Conservation (phyloP, 1,140 invertebrate genomes). For the Drosophila parvula region DNA sequence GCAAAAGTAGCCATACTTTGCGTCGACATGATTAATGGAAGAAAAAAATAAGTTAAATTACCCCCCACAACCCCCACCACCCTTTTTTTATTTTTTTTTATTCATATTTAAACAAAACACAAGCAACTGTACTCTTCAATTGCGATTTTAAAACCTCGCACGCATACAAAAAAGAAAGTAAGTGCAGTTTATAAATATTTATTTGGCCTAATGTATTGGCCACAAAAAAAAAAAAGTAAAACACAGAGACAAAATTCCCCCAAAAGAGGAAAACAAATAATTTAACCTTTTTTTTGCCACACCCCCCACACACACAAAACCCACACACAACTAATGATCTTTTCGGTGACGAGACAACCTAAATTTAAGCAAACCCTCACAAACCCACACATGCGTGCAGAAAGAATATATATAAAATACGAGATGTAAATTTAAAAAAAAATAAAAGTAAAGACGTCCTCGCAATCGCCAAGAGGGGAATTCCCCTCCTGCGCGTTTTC, state of each 20-base stretch:
- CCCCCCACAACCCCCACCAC: background rate
- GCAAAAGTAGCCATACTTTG: background rate
- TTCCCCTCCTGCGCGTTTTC: conserved; percentile 5
- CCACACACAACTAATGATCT: conserved; percentile 37
- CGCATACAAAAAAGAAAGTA: conserved; percentile 20
- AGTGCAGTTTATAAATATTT: conserved; percentile 54
- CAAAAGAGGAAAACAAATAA: conserved; percentile 2
- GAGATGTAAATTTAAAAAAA: conserved; percentile 53
- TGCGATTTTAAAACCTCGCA: conserved; percentile 18
- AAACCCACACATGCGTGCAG: conserved; percentile 14
- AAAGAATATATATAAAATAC: conserved; percentile 53
- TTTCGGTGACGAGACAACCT: conserved; percentile 50
- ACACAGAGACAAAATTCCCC: background rate
- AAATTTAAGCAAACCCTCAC: conserved; percentile 41
- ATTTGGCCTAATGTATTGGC: conserved; percentile 36
- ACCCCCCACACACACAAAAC: conserved; percentile 13
- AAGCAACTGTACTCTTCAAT: conserved; percentile 9
- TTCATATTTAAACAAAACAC: conserved; percentile 20
- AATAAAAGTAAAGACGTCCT: conserved; percentile 35
- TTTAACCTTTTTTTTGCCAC: conserved; percentile 36
- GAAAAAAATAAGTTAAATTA: conserved; percentile 24
- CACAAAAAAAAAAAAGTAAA: conserved; percentile 9
- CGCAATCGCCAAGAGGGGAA: background rate
- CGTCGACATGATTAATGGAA: conserved; percentile 6
- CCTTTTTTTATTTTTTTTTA: conserved; percentile 33